These are phyloP conservation scores for Carassius gibelio DNA, from an alignment of 2,113 vertebrate genomes.

Conservation along the genomic window DNA sequence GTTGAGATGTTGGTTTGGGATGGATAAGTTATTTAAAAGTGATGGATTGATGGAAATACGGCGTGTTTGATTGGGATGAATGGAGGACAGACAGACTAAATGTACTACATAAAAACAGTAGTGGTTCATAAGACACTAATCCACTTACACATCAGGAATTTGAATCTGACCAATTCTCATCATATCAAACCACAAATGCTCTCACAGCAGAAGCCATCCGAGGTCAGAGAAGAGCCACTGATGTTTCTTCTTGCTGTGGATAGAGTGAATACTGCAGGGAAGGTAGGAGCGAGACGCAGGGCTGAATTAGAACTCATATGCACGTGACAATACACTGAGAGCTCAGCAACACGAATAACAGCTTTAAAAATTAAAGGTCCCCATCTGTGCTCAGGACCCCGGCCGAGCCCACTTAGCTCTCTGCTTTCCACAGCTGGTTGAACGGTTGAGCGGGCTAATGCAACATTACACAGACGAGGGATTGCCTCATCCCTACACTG, in stretches of 20 bases:
- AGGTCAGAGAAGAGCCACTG: slow-evolving; percentile 1
- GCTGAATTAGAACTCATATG: slow-evolving; percentile 66
- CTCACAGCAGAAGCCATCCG: background rate
- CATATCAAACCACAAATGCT: background rate
- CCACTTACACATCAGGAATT: background rate
- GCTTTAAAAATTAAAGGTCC: slow-evolving; percentile 77
- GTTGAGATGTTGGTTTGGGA: background rate
- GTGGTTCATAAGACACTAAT: background rate
- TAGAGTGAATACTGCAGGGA: background rate
- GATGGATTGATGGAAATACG: background rate
- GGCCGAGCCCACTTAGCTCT: slow-evolving; percentile 25
- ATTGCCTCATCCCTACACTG: slow-evolving; percentile 43
- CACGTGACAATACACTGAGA: slow-evolving; percentile 63
- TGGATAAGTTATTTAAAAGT: background rate
- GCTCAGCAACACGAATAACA: slow-evolving; percentile 71
- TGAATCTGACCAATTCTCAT: background rate
- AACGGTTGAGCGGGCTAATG: slow-evolving; percentile 73
- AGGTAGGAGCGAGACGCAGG: background rate
- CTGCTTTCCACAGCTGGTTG: slow-evolving; percentile 63
- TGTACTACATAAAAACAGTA: background rate
- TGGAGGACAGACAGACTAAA: background rate
- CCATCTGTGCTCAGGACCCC: slow-evolving; percentile 64
- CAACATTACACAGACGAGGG: slow-evolving; percentile 70
- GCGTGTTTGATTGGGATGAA: background rate
- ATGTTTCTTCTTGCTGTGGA: background rate